Base-by-base conservation (phyloP, 1,140 invertebrate genomes). In the Drosophila guanche region DNA sequence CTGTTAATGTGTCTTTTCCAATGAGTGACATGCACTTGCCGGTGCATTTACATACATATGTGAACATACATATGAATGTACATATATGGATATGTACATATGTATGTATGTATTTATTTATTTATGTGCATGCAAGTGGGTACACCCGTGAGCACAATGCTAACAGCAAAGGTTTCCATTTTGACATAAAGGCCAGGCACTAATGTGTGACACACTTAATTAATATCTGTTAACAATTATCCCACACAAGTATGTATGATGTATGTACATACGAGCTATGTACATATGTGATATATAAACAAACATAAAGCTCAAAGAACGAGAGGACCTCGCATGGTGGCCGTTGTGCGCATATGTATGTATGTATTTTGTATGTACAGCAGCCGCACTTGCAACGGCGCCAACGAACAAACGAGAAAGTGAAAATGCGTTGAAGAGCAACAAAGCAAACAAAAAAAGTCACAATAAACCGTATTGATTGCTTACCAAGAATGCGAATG, bases 121-220 rank as follows among this genome's bases (percentile, higher is more conserved):
- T 60, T 6, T 43, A 25, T 57, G 37, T 54, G 52, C 25, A 41
- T 41, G 20, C 37, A 23, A 22, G n/a, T 54, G 37, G 8, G 37
- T 55, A 4, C n/a, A 5, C 29, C 37, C 40, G 20, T 43, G 20
- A 55, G 22, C 33, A 29, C n/a, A 70, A 58, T 55, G 56, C 51
- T 66, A 66, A 60, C 56, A 72, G 72, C 47, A 76, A 48, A 60
- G 61, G 52, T 59, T 59, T 65, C 66, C 45, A 70, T 45, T 70
- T 70, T 60, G 55, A 60, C 59, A 74, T 52, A 76, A 70, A 69
- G 70, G 74, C 65, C 53, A 53, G 57, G 54, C 48, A 56, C 43
- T 66, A 23, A 10, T 65, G 58, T 69, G 70, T 77, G 74, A 77
- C 75, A 77, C 56, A 77, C 65, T 75, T 75, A 70, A 73, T 68